Evolutionary conservation across 2,113 vertebrate genomes (phyloP).

Genomic region (Elaphurus davidianus): DNA sequence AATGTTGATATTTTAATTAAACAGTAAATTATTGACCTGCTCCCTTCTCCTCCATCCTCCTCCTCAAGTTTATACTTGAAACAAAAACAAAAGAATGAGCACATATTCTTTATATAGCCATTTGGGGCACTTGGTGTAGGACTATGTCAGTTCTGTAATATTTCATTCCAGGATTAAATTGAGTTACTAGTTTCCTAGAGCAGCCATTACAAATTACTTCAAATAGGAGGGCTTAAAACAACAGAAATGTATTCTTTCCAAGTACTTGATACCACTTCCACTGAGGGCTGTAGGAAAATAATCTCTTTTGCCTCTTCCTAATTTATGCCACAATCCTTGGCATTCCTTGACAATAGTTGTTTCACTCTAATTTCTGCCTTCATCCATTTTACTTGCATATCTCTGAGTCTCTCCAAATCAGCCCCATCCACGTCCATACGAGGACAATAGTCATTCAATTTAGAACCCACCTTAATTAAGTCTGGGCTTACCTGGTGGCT

Average conservation of each 20-base stretch:
- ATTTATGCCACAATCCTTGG: neutral
- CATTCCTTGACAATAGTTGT: neutral
- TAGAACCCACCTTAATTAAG: neutral
- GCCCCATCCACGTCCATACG: accelerated
- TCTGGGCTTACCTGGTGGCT: neutral
- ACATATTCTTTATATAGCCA: neutral
- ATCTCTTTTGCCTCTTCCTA: neutral
- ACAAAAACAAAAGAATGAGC: neutral
- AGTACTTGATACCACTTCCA: neutral
- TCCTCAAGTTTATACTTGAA: neutral
- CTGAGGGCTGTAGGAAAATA: neutral
- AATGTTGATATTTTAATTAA: neutral
- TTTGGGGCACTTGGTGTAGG: neutral
- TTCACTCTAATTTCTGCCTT: neutral
- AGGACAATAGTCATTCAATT: neutral
- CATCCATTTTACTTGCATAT: neutral
- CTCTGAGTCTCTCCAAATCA: neutral
- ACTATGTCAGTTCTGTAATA: neutral
- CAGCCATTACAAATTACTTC: neutral
- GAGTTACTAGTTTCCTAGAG: neutral
- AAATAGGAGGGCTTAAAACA: neutral
- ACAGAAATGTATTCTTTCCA: neutral
- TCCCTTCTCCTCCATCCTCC: neutral
- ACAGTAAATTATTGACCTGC: neutral
- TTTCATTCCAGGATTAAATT: neutral